Percentiles rank a stretch among this genome's conserved stretches.
phyloP scores from a whole-genome alignment of 2,797 vertebrate species.

The Cephalopachus bancanus region DNA sequence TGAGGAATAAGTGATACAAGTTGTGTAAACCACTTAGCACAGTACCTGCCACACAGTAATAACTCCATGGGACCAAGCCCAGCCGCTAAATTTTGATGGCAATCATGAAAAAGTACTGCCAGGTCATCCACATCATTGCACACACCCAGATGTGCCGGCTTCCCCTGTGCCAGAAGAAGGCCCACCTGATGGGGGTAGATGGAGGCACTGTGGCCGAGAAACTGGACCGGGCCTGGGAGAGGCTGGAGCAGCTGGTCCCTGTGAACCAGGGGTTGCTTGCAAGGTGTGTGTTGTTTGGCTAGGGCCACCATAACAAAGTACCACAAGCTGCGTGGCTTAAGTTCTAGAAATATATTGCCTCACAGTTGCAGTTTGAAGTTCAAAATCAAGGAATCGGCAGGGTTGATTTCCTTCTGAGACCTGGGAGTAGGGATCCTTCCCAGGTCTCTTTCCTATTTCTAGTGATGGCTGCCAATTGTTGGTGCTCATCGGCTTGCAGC shows the following conservation, averaged over 20 bases:
- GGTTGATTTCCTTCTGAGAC: neutral
- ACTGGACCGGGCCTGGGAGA: too few species aligned
- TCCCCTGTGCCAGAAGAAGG: too few species aligned
- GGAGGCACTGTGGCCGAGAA: too few species aligned
- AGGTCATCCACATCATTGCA: too few species aligned
- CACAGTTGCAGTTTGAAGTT: neutral
- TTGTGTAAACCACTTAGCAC: neutral
- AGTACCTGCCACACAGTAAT: neutral
- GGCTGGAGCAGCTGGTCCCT: too few species aligned
- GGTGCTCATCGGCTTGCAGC: accelerated
- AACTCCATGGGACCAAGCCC: neutral
- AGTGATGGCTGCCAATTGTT: neutral
- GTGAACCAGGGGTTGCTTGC: neutral
- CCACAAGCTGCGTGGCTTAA: neutral
- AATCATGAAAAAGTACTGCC: too few species aligned
- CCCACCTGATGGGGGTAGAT: too few species aligned
- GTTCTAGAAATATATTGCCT: neutral
- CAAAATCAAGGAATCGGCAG: neutral
- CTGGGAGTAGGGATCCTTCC: neutral
- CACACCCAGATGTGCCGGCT: too few species aligned
- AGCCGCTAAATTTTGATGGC: too few species aligned
- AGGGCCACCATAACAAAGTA: neutral
- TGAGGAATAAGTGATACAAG: neutral
- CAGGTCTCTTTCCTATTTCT: neutral
- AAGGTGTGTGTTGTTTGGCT: too few species aligned